These are phyloP conservation scores for Unio delphinus DNA, from an alignment of 2,888 invertebrate species.

Conservation along the genomic window DNA sequence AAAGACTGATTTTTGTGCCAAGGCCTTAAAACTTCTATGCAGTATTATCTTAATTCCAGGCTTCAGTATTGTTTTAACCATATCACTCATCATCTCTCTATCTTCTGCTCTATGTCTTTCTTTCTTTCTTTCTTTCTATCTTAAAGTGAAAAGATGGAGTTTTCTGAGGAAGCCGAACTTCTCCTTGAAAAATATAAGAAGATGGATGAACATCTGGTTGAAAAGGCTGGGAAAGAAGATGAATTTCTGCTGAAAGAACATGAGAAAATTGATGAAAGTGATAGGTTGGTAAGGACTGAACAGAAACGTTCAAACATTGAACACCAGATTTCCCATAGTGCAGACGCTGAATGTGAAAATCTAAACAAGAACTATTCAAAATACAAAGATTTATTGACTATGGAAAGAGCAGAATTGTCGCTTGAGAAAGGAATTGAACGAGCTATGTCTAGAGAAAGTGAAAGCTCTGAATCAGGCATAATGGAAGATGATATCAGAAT, in stretches of 20 bases:
- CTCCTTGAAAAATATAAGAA: neutral
- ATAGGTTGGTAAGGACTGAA: conserved; percentile 26
- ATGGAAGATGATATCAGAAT: conserved; percentile 18
- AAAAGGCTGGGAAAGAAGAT: neutral
- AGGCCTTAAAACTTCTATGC: neutral
- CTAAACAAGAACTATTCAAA: neutral
- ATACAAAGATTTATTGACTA: no score
- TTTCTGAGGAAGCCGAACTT: neutral
- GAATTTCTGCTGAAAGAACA: neutral
- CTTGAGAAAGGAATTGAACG: no score
- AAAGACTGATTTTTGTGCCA: neutral
- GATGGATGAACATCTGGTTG: neutral
- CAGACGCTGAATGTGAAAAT: conserved; percentile 17
- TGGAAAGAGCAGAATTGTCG: no score
- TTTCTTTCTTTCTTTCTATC: neutral
- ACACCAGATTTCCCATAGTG: conserved; percentile 25
- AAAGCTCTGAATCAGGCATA: conserved; percentile 42
- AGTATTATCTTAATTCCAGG: neutral
- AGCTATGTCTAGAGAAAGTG: no score
- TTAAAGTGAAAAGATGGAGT: conserved; percentile 1
- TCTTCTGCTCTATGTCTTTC: neutral
- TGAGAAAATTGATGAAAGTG: conserved; percentile 8
- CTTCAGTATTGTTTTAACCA: neutral
- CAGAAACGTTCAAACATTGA: conserved; percentile 28
- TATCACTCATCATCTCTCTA: neutral